Evolutionary conservation across 1,140 invertebrate species (phyloP), one percentile per base, ranked within the genome.

Genomic region (Zeugodacus cucurbitae): DNA sequence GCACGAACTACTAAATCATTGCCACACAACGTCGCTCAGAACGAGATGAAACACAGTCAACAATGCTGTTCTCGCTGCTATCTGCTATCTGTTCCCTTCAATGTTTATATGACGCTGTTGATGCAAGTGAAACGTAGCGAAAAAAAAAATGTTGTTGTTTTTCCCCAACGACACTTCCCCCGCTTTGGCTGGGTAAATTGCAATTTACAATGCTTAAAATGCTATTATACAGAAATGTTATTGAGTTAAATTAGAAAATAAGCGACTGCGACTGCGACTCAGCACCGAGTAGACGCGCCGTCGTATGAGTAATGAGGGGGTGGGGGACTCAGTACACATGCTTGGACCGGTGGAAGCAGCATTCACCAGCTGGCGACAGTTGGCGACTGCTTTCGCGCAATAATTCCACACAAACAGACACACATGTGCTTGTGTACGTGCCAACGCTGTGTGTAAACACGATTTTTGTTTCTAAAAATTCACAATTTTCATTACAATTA

Each of bases 161-260:
- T 48, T 82, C 41, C 10, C 34, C 10, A 22, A 14, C n/a, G 4
- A 44, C 34, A 48, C 34, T 41, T 48, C 3, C 74, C n/a, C 34
- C 41, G 20, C 41, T 14, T 82, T 2, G 1, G 41, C 74, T 26
- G 74, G 44, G 41, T 41, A 82, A 82, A 82, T 86, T 86, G 57
- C 85, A 86, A 86, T 86, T 59, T 59, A 86, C 85, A 58, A 82
- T 74, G 82, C 44, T 86, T 86, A 37, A 86, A 86, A 86, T 86
- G 85, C 20, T 29, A 86, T 86, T 86, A 86, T 86, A 34, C 85
- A 14, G 20, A 86, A 86, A 58, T 59, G 85, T 59, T 58, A 86
- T 86, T 86, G 57, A 86, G 54, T 86, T 86, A 86, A 86, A 86
- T 86, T 86, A 59, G 85, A 86, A 58, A 86, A 86, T 86, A 86